Conservation (phyloP, 2,113 vertebrate genomes). For the Tychaedon coryphoeus region DNA sequence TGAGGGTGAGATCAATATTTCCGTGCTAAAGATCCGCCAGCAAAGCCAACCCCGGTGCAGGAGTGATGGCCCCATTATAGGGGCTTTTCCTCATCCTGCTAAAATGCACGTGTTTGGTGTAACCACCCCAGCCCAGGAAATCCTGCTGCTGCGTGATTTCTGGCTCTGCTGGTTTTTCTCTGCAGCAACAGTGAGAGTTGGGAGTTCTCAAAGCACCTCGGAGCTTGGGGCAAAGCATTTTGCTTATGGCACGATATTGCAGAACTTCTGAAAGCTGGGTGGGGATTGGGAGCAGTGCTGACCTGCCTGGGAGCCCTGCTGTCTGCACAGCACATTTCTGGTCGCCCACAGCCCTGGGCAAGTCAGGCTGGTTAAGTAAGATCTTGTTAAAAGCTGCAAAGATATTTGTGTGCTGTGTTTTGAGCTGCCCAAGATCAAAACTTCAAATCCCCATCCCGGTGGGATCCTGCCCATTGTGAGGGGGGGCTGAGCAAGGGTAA, state of each 20-base stretch:
- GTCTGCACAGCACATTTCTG: neutral
- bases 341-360: neutral
- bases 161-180: neutral
- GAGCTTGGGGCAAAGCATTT: neutral
- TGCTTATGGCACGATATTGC: accelerated
- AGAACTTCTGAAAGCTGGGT: neutral
- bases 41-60: neutral
- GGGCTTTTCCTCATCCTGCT: neutral
- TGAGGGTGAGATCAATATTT: neutral
- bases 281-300: accelerated
- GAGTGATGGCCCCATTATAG: accelerated
- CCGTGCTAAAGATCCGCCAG: neutral
- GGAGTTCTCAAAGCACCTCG: neutral
- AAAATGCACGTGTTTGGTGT: neutral
- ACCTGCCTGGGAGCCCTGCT: neutral
- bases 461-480: neutral
- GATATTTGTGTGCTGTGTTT: neutral
- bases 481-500: neutral
- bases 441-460: neutral
- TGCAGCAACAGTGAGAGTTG: neutral
- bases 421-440: neutral
- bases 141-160: neutral
- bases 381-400: neutral
- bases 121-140: neutral
- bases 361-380: neutral